phyloP scores from a whole-genome alignment of 2,797 vertebrate species.

The Micromesistius poutassou region DNA sequence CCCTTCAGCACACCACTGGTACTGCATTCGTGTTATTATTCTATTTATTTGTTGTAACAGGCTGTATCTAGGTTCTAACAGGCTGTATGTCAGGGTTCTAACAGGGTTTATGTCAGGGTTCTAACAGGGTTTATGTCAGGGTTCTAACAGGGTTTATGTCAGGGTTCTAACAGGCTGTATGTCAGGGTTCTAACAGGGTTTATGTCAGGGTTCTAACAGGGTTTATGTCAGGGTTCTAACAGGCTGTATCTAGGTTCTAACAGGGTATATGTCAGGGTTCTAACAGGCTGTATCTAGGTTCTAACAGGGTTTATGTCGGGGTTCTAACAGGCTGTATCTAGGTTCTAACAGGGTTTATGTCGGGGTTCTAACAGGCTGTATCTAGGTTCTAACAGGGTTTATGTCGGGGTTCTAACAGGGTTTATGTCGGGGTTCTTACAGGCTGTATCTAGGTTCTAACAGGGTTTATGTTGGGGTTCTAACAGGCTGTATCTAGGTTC shows the following conservation, averaged over 20 bases:
- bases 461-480: not conserved
- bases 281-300: not conserved
- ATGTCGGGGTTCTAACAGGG: constrained; percentile 31
- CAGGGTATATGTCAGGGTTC: not conserved
- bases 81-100: not conserved
- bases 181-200: not conserved
- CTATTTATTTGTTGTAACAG: not conserved
- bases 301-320: not conserved
- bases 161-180: not conserved
- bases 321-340: not conserved
- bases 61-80: not conserved
- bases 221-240: not conserved
- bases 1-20: not conserved
- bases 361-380: constrained; percentile 3
- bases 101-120: not conserved
- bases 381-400: constrained; percentile 49
- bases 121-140: not conserved
- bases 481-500: constrained; percentile 23
- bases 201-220: not conserved
- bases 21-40: not conserved
- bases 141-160: not conserved
- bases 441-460: not conserved
- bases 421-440: not conserved
- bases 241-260: not conserved
- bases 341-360: not conserved